Conservation (phyloP, 2,113 vertebrate genomes). For the Triplophysa siluroides region DNA sequence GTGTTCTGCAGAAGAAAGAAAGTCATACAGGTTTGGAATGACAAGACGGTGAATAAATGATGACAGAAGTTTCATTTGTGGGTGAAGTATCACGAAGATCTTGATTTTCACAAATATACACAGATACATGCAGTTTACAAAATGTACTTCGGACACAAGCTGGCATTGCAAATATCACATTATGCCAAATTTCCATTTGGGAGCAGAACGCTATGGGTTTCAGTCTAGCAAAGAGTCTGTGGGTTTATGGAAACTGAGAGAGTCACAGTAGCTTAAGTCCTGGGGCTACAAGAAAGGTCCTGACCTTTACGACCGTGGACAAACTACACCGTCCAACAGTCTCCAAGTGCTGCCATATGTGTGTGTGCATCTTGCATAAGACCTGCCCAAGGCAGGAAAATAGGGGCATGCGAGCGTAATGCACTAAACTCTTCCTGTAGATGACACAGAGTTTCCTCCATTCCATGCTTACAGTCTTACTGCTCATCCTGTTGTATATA, state of each 20-base stretch:
- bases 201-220: not conserved
- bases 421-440: conserved; percentile 38
- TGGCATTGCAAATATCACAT: not conserved
- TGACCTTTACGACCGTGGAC: conserved; percentile 42
- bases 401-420: conserved; percentile 17
- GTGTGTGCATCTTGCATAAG: conserved; percentile 23
- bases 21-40: no score
- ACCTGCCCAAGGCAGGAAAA: conserved; percentile 30
- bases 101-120: no score
- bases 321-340: conserved; percentile 39
- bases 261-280: conserved; percentile 34
- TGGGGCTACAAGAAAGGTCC: conserved; percentile 46
- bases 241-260: conserved; percentile 47
- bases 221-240: conserved; percentile 1
- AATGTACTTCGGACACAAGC: not conserved
- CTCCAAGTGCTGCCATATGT: conserved; percentile 35
- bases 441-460: conserved; percentile 48
- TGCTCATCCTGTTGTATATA: conserved; percentile 47
- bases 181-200: conserved; percentile 25
- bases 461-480: conserved; percentile 19
- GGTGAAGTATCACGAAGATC: no score
- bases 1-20: no score
- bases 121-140: not conserved
- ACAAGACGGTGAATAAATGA: no score
- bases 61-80: no score